phyloP scores from a whole-genome alignment of 2,113 vertebrate genomes.

The Sclerurus mexicanus region DNA sequence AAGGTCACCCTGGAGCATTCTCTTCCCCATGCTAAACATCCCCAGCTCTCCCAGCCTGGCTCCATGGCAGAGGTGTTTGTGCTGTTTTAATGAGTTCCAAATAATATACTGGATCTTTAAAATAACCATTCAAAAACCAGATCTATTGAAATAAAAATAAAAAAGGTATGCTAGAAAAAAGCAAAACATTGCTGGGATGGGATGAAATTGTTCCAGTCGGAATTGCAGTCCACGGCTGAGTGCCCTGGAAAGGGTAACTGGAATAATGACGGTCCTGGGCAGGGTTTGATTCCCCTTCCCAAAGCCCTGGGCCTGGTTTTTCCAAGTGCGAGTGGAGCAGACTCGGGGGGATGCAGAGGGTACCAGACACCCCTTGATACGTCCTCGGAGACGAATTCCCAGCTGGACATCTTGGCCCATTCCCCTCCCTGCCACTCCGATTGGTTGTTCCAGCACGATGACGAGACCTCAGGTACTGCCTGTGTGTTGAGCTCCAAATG shows the following conservation, averaged over 20 bases:
- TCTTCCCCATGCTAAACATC: neutral
- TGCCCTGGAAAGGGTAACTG: neutral
- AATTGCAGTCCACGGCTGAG: neutral
- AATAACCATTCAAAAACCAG: neutral
- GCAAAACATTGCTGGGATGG: neutral
- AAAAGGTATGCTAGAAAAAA: neutral
- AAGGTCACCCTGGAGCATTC: fast-evolving
- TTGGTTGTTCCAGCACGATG: fast-evolving
- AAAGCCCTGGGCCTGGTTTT: neutral
- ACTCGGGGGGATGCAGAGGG: neutral
- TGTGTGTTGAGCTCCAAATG: neutral
- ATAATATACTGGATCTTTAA: neutral
- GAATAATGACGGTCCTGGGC: fast-evolving
- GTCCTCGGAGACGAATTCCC: neutral
- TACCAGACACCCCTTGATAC: fast-evolving
- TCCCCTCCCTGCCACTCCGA: neutral
- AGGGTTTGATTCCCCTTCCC: neutral
- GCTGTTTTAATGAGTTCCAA: neutral
- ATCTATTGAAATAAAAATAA: too few relatives aligned
- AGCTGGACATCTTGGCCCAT: fast-evolving
- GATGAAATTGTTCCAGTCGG: neutral
- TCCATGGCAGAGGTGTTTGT: neutral
- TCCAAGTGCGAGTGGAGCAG: neutral
- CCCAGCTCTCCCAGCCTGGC: neutral
- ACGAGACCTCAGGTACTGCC: neutral